Percentiles rank a stretch among this genome's conserved stretches.
Conservation (phyloP, 2,797 vertebrate species). For the Tiaroga cobitis region DNA sequence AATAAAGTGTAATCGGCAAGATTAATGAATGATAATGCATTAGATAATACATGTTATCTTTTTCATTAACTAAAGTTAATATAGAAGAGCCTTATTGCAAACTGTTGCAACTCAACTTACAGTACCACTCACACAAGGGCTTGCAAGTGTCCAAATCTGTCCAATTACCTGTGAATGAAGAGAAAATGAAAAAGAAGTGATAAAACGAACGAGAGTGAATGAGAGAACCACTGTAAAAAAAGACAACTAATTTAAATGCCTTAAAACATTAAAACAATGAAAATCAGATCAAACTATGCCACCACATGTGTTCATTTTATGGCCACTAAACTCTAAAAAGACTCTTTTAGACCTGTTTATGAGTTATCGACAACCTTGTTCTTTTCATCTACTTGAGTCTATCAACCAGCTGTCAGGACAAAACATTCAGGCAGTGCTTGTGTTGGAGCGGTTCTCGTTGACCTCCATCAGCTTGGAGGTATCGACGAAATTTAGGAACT, state of each 20-base stretch:
- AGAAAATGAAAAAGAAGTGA: neutral
- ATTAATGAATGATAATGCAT: neutral
- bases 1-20: too few relatives aligned
- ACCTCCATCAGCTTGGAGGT: conserved; percentile 6
- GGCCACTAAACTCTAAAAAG: conserved; percentile 14
- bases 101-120: neutral
- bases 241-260: neutral
- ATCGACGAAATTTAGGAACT: conserved; percentile 43
- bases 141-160: neutral
- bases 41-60: neutral
- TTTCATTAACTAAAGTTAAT: neutral
- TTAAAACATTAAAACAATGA: conserved; percentile 24
- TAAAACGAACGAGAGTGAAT: neutral
- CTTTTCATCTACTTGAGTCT: conserved; percentile 15
- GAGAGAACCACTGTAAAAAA: neutral
- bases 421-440: conserved; percentile 34
- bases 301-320: conserved; percentile 35
- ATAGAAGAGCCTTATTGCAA: neutral
- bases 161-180: conserved; percentile 6
- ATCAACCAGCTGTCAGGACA: conserved; percentile 28
- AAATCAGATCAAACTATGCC: neutral
- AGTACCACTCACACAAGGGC: neutral
- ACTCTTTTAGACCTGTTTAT: conserved; percentile 19
- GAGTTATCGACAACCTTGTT: conserved; percentile 33
- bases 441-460: neutral